Conservation (phyloP, 2,888 invertebrate genomes). For the Hirtodrosophila cameraria region DNA sequence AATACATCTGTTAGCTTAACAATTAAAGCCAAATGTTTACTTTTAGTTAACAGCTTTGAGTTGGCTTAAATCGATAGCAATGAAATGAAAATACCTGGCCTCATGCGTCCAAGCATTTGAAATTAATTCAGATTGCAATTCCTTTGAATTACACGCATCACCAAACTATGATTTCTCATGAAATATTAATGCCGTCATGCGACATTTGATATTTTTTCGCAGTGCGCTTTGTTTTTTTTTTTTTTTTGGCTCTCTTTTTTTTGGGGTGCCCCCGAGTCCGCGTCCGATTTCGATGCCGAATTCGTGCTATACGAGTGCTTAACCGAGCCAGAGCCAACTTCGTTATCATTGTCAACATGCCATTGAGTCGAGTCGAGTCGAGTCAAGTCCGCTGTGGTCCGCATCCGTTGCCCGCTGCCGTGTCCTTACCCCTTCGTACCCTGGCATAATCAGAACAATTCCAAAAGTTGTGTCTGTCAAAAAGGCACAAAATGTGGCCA, state of each 20-base stretch:
- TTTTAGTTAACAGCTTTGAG: constrained; percentile 25
- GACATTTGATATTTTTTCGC: constrained; percentile 72
- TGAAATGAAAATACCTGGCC: constrained; percentile 49
- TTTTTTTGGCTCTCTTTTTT: constrained; percentile 1
- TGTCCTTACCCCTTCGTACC: constrained; percentile 7
- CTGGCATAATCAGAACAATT: constrained; percentile 71
- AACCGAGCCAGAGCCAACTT: constrained; percentile 67
- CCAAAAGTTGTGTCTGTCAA: constrained; percentile 74
- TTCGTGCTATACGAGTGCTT: constrained; percentile 42
- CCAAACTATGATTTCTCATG: constrained; percentile 77
- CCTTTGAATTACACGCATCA: constrained; percentile 77
- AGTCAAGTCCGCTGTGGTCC: constrained; percentile 51
- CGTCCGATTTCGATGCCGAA: constrained; percentile 2
- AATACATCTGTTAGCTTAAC: constrained; percentile 5
- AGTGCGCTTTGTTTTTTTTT: constrained; percentile 36
- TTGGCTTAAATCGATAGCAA: constrained; percentile 21
- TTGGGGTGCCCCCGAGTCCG: background rate
- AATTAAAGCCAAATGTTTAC: constrained; percentile 23
- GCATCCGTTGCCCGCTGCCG: constrained; percentile 16
- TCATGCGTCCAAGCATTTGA: constrained; percentile 38
- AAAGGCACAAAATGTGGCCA: constrained; percentile 71
- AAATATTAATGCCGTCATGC: constrained; percentile 74
- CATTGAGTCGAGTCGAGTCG: constrained; percentile 75
- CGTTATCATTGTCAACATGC: constrained; percentile 78
- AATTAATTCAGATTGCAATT: constrained; percentile 77